Base-by-base conservation (phyloP, 2,888 invertebrate genomes). In the Meteorus colon region DNA sequence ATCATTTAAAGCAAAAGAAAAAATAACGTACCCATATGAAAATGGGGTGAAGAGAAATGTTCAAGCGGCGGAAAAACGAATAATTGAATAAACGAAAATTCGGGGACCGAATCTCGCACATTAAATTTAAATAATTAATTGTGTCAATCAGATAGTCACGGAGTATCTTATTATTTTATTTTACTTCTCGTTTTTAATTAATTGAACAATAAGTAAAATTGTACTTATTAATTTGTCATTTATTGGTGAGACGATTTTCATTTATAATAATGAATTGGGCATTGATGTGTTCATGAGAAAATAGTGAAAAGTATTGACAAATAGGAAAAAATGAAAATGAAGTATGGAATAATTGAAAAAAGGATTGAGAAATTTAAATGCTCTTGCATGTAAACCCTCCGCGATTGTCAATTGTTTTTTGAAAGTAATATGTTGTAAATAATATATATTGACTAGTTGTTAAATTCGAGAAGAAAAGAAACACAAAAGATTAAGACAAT, bases 321-420 rank as follows among this genome's bases (percentile, higher is more conserved):
- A 2, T 34, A 34, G 34, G 34, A 34, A 34, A 24, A 8, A 34
- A 41, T 41, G 41, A 12, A 41, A 41, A 41, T 12, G 41, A 41
- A 41, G 3, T 3, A 34, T 41, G 12, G 12, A 19, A 66, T 31
- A 74, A 65, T 73, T 68, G 72, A 74, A 77, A 77, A 77, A 82
- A 24, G 24, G 78, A 82, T 41, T 76, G 77, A 48, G 16, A 48
- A 48, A 48, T 48, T n/a, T 75, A 78, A 80, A 81, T 80, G 78
- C 78, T 79, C 80, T 82, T 82, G 82, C 83, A 82, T 83, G 80
- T 83, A 24, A 19, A 85, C 83, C 85, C 85, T 86, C 84, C 82
- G 82, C 86, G 84, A 84, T 87, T 85, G 89, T 89, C 89, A 89
- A 89, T 89, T 88, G 86, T 87, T 89, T 88, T 89, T 86, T 89